Conservation (phyloP, 1,140 invertebrate genomes). For the Myzus persicae region DNA sequence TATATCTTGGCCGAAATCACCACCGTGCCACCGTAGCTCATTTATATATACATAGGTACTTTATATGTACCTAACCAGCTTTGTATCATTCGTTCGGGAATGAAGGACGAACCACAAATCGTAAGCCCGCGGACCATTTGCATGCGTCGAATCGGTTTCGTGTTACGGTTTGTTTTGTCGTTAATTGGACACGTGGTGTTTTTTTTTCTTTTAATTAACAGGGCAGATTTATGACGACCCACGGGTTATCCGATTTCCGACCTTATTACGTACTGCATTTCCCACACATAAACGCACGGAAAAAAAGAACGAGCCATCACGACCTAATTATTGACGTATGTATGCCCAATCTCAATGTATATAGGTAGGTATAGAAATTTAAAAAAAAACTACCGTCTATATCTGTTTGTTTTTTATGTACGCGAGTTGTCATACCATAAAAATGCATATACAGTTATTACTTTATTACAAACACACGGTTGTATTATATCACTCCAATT, state of each 20-base stretch:
- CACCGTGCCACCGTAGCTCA: too few species aligned
- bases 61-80: neutral
- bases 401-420: neutral
- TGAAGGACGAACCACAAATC: neutral
- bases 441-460: neutral
- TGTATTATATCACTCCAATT: neutral
- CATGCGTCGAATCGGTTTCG: slow-evolving; percentile 48
- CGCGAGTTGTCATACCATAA: neutral
- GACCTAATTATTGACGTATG: slow-evolving; percentile 41
- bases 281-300: neutral
- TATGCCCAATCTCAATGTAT: neutral
- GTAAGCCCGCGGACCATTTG: slow-evolving; percentile 22
- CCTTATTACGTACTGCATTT: slow-evolving; percentile 32
- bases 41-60: too few species aligned
- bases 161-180: slow-evolving; percentile 56
- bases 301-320: slow-evolving; percentile 9
- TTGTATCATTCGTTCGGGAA: neutral
- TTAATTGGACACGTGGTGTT: slow-evolving; percentile 57
- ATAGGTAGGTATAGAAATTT: neutral
- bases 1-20: neutral
- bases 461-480: neutral
- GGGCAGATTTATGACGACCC: slow-evolving; percentile 57
- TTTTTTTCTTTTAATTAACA: slow-evolving; percentile 53
- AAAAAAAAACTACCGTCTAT: neutral
- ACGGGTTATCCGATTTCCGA: slow-evolving; percentile 54